Evolutionary conservation across 1,140 invertebrate genomes (phyloP).

Genomic region (Caenorhabditis inopinata): DNA sequence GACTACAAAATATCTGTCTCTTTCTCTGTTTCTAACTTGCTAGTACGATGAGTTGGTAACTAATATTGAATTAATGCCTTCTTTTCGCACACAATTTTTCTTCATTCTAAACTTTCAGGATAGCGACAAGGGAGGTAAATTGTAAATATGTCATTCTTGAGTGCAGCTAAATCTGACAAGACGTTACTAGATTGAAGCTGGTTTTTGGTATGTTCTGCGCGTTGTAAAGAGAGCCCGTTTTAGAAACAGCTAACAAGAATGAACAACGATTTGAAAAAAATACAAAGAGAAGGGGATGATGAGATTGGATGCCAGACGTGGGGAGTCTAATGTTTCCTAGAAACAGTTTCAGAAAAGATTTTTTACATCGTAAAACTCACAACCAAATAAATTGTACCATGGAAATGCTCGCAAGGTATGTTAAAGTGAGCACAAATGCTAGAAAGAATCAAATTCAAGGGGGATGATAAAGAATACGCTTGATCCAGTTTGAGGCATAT

Average conservation of each 20-base stretch:
- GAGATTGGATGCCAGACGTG: not conserved
- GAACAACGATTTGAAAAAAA: not conserved
- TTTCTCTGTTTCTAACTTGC: slow-evolving; percentile 15
- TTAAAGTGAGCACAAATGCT: no score
- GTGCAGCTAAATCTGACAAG: not conserved
- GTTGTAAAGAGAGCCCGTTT: not conserved
- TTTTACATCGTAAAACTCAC: no score
- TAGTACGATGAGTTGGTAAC: slow-evolving; percentile 22
- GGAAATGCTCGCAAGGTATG: no score
- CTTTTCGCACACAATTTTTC: no score
- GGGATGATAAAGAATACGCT: no score
- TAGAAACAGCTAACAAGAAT: not conserved
- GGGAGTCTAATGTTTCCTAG: no score
- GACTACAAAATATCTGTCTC: not conserved
- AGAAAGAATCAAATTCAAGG: no score
- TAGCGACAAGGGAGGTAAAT: not conserved
- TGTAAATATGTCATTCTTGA: slow-evolving; percentile 4
- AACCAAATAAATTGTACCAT: no score
- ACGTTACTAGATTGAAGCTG: not conserved
- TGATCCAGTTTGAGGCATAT: no score
- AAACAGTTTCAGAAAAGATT: no score
- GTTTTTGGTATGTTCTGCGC: not conserved
- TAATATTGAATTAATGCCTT: slow-evolving; percentile 26
- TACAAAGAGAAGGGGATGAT: not conserved
- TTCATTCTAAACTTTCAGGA: not conserved